Evolutionary conservation across 1,140 invertebrate genomes (phyloP).

Genomic region (Limonius californicus): DNA sequence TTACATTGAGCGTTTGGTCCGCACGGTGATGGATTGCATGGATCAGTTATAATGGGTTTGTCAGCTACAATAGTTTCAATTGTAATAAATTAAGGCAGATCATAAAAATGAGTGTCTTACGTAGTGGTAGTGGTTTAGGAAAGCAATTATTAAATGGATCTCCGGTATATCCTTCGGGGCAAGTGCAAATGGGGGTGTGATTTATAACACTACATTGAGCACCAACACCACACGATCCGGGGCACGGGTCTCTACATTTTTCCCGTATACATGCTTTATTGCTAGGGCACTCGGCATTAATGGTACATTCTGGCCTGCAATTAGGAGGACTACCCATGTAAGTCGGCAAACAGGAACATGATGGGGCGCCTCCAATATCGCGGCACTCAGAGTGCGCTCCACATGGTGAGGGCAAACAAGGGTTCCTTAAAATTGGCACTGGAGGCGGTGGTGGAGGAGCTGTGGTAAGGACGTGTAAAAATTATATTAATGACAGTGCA

Average conservation of each 20-base stretch:
- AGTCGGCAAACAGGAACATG: slow-evolving; percentile 49
- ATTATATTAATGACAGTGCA: neutral
- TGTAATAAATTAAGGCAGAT: no score
- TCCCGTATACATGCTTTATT: slow-evolving; percentile 70
- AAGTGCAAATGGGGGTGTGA: slow-evolving; percentile 71
- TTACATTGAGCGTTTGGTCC: slow-evolving; percentile 64
- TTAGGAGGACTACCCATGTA: slow-evolving; percentile 51
- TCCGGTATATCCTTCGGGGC: slow-evolving; percentile 65
- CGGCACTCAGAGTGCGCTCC: slow-evolving; percentile 69
- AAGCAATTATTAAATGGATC: slow-evolving; percentile 69
- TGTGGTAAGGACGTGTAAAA: slow-evolving; percentile 24
- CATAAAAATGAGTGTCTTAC: slow-evolving; percentile 19
- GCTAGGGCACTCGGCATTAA: slow-evolving; percentile 59
- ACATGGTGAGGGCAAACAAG: slow-evolving; percentile 68
- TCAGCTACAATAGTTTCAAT: slow-evolving; percentile 14
- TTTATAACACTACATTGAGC: slow-evolving; percentile 67
- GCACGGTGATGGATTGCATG: slow-evolving; percentile 67
- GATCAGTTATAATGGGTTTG: slow-evolving; percentile 49
- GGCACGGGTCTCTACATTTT: slow-evolving; percentile 67
- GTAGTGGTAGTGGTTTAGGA: slow-evolving; percentile 41
- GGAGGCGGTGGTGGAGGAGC: slow-evolving; percentile 22
- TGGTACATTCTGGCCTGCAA: slow-evolving; percentile 62
- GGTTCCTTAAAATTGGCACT: slow-evolving; percentile 52
- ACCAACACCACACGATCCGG: slow-evolving; percentile 57
- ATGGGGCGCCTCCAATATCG: slow-evolving; percentile 58